These are phyloP conservation scores for Odontomachus brunneus DNA, from an alignment of 1,140 invertebrate species.

Conservation along the genomic window DNA sequence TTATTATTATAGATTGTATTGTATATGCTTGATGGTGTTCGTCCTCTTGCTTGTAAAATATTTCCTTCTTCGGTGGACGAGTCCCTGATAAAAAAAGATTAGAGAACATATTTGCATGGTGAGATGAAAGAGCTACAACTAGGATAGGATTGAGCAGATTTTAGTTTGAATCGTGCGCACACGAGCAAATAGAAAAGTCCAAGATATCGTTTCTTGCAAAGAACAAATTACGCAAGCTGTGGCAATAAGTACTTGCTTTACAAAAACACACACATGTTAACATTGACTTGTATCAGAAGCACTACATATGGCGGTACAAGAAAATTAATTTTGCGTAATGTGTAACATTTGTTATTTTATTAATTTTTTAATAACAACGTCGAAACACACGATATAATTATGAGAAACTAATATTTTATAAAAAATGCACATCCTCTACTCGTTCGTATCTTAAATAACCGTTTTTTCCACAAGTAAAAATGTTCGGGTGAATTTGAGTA, in stretches of 20 bases:
- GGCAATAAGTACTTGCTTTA: slow-evolving; percentile 6
- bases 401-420: neutral
- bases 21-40: neutral
- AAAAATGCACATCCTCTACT: neutral
- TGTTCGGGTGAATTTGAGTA: no score
- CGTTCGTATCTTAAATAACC: no score
- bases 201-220: neutral
- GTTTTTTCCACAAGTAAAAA: no score
- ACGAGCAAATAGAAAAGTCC: neutral
- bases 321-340: slow-evolving; percentile 19
- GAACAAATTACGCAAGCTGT: neutral
- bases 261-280: neutral
- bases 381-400: neutral
- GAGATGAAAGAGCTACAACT: neutral
- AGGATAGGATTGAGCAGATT: neutral
- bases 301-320: neutral
- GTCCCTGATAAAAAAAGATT: neutral
- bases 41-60: neutral
- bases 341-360: neutral
- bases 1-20: neutral
- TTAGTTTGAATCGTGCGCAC: neutral
- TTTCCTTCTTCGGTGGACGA: neutral
- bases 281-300: slow-evolving; percentile 25
- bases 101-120: neutral
- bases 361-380: slow-evolving; percentile 20